A percentile compares a stretch with the other conserved stretches of the same genome.
phyloP scores from a whole-genome alignment of 2,888 invertebrate species.

The Tipula lateralis region DNA sequence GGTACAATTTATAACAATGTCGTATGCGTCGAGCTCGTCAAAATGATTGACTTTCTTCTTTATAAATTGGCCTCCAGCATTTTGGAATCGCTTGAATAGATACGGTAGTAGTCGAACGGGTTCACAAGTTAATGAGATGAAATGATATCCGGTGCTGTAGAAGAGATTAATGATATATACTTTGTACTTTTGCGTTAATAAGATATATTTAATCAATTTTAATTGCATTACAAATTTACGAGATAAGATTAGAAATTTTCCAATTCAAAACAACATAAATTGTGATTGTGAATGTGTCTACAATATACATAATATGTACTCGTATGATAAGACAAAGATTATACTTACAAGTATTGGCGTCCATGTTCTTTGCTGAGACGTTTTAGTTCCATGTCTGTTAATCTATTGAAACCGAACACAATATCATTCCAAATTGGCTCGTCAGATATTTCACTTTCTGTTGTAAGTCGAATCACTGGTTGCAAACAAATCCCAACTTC shows the following conservation, averaged over 20 bases:
- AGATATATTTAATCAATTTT: background rate
- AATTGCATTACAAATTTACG: background rate
- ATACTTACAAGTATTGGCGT: slow-evolving; percentile 47
- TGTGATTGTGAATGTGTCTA: background rate
- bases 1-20: slow-evolving; percentile 74
- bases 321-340: background rate
- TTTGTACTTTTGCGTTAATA: background rate
- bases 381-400: slow-evolving; percentile 44
- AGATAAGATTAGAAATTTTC: background rate
- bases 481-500: slow-evolving; percentile 52
- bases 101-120: slow-evolving; percentile 61
- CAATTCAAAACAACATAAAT: background rate
- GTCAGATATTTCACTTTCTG: slow-evolving; percentile 37
- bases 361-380: slow-evolving; percentile 43
- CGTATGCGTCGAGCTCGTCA: slow-evolving; percentile 52
- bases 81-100: slow-evolving; percentile 58
- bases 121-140: slow-evolving; percentile 64
- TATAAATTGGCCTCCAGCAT: slow-evolving; percentile 56
- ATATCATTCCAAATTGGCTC: slow-evolving; percentile 49
- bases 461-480: slow-evolving; percentile 47
- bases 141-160: slow-evolving; percentile 58
- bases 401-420: slow-evolving; percentile 48
- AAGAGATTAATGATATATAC: background rate
- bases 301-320: no score
- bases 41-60: slow-evolving; percentile 53